phyloP scores from a whole-genome alignment of 2,888 invertebrate genomes.

The Anoplius nigerrimus region DNA sequence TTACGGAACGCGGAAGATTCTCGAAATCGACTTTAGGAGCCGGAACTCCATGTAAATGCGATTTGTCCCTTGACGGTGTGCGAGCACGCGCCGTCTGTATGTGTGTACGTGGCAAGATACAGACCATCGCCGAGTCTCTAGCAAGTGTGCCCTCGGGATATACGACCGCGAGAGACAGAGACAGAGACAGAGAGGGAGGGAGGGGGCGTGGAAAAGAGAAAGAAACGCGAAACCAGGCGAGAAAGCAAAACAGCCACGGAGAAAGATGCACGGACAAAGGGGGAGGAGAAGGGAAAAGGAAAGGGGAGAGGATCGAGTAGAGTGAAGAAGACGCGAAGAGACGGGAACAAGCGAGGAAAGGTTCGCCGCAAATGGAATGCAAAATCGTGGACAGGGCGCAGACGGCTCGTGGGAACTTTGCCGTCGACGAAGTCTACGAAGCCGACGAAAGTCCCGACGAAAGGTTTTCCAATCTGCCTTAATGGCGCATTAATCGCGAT shows the following conservation, averaged over 20 bases:
- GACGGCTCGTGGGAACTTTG: slow-evolving; percentile 44
- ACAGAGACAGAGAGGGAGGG: slow-evolving; percentile 26
- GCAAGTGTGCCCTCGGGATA: slow-evolving; percentile 48
- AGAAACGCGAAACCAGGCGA: too few species aligned
- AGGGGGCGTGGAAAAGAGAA: too few species aligned
- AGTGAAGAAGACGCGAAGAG: neutral
- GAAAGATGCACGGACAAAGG: too few species aligned
- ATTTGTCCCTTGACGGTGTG: slow-evolving; percentile 43
- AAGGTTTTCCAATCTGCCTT: slow-evolving; percentile 61
- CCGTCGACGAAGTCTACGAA: slow-evolving; percentile 31
- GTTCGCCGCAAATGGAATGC: slow-evolving; percentile 49
- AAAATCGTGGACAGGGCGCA: slow-evolving; percentile 49
- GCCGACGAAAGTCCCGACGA: slow-evolving; percentile 54
- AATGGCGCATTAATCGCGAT: slow-evolving; percentile 59
- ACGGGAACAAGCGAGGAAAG: neutral
- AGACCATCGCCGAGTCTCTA: slow-evolving; percentile 15
- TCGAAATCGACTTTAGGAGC: slow-evolving; percentile 42
- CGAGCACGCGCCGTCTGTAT: too few species aligned
- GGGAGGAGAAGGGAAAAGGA: too few species aligned
- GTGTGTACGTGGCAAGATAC: too few species aligned
- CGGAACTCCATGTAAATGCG: slow-evolving; percentile 48
- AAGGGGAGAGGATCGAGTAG: too few species aligned
- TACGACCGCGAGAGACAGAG: neutral
- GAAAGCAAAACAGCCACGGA: too few species aligned
- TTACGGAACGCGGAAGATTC: slow-evolving; percentile 27